Evolutionary conservation across 2,113 vertebrate genomes (phyloP), one percentile per base, ranked within the genome.

Genomic region (Pelvicachromis taeniatus): DNA sequence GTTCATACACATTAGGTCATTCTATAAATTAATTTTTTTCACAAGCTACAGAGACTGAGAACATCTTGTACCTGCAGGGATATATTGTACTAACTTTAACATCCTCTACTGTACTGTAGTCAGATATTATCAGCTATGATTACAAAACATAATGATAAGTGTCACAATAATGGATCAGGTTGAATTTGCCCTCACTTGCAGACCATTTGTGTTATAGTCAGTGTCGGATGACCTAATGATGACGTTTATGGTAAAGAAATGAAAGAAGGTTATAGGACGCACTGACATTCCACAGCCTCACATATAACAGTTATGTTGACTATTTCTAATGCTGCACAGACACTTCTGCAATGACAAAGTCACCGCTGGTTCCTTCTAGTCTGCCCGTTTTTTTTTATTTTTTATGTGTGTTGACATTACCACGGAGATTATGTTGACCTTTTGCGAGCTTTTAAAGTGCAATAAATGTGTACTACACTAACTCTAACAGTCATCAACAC

Each of bases 21-120:
- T 55, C 45, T 82, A 23, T 77, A 78, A 82, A 87, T 86, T 88
- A 29, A 84, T 80, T 80, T 84, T 78, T 21, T 82, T n/a, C n/a
- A 61, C 61, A 79, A 58, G 56, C 80, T 78, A 42, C 56, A 85
- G 55, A 82, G 78, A 38, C 68, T 12, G 31, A 86, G 84, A 88
- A 84, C 79, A 90, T 84, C 48, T 59, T 82, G 78, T 80, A 23
- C 84, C 70, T 45, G 52, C 23, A 78, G 35, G 50, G 63, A 75
- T 61, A 54, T 26, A 50, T 42, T 68, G 26, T 65, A 45, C 26
- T 33, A 26, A 12, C 42, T 21, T 75, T 80, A 83, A 87, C 45
- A 83, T 19, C 7, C 16, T 38, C 19, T 31, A 38, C 31, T 81
- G 33, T 70, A 81, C 52, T 58, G 23, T 58, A 35, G 35, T 7